Percentiles rank a stretch among this genome's conserved stretches.
Evolutionary conservation across 2,113 vertebrate species (phyloP).

Genomic region (Fregata magnificens): DNA sequence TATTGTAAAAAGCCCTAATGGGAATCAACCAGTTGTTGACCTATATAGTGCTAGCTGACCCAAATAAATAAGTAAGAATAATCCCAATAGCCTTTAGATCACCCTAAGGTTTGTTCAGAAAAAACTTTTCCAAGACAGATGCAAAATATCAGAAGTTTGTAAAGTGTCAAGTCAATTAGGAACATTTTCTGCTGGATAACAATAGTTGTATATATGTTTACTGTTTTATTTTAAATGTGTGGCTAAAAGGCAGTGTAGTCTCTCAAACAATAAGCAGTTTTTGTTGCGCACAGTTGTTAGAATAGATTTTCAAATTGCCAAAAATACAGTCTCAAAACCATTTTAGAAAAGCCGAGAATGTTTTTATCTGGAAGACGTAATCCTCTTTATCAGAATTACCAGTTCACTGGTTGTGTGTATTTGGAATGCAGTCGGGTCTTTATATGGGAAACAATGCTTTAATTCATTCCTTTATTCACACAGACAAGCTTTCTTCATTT

Average conservation of each 20-base stretch:
- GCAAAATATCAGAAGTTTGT: not conserved
- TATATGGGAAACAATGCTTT: constrained; percentile 41
- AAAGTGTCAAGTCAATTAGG: not conserved
- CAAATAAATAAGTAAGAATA: constrained; percentile 1
- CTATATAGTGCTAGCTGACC: not conserved
- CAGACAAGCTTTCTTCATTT: constrained; percentile 47
- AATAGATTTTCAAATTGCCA: constrained; percentile 4
- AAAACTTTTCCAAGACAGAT: not conserved
- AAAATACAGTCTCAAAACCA: constrained; percentile 3
- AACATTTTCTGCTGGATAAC: not conserved
- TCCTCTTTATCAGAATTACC: constrained; percentile 41
- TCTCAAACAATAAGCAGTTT: not conserved
- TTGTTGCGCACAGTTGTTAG: not conserved
- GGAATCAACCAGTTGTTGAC: not conserved
- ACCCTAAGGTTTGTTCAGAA: not conserved
- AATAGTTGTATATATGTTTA: not conserved
- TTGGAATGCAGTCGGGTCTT: constrained; percentile 40
- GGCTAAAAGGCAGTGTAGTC: not conserved
- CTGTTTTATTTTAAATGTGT: not conserved
- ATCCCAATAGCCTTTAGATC: not conserved
- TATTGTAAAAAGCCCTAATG: not conserved
- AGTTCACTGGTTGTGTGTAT: constrained; percentile 31
- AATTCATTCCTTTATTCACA: constrained; percentile 56
- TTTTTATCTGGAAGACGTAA: constrained; percentile 34
- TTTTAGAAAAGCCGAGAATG: not conserved